These are phyloP conservation scores for Homarus americanus DNA, from an alignment of 1,140 invertebrate species.

Conservation along the genomic window DNA sequence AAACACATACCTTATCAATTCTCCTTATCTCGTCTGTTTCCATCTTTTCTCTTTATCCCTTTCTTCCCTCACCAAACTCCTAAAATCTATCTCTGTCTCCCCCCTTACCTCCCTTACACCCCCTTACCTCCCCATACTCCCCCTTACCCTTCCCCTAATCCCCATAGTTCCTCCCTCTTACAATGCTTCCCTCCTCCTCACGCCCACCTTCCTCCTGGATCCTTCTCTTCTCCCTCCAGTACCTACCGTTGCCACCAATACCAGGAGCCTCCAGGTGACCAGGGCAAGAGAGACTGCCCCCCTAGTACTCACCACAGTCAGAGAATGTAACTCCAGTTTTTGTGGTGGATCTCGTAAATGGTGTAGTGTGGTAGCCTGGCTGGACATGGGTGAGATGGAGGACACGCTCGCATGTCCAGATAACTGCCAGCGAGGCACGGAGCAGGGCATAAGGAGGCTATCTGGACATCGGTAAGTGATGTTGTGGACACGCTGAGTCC, in stretches of 20 bases:
- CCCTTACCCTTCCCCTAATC: neutral
- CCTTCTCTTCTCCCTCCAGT: too few relatives aligned
- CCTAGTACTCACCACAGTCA: neutral
- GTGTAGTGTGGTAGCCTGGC: conserved; percentile 22
- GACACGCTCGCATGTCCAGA: conserved; percentile 43
- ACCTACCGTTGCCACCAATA: too few relatives aligned
- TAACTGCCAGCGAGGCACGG: conserved; percentile 28
- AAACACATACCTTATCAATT: too few relatives aligned
- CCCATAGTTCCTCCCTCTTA: neutral
- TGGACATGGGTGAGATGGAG: conserved; percentile 43
- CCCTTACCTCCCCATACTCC: neutral
- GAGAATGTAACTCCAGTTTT: conserved; percentile 26
- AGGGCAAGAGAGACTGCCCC: too few relatives aligned
- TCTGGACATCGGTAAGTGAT: conserved; percentile 26
- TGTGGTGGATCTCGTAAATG: neutral
- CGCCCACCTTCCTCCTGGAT: neutral
- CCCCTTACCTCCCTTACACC: too few relatives aligned
- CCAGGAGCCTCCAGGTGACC: too few relatives aligned
- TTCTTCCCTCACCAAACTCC: too few relatives aligned
- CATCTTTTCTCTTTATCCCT: too few relatives aligned
- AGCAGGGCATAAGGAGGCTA: conserved; percentile 3
- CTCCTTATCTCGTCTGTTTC: too few relatives aligned
- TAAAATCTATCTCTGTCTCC: too few relatives aligned
- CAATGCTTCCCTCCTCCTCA: neutral
- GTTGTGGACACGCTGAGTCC: conserved; percentile 15